Percentiles rank a stretch among this genome's conserved stretches.
phyloP scores from a whole-genome alignment of 2,797 vertebrate genomes.

The Numenius phaeopus region DNA sequence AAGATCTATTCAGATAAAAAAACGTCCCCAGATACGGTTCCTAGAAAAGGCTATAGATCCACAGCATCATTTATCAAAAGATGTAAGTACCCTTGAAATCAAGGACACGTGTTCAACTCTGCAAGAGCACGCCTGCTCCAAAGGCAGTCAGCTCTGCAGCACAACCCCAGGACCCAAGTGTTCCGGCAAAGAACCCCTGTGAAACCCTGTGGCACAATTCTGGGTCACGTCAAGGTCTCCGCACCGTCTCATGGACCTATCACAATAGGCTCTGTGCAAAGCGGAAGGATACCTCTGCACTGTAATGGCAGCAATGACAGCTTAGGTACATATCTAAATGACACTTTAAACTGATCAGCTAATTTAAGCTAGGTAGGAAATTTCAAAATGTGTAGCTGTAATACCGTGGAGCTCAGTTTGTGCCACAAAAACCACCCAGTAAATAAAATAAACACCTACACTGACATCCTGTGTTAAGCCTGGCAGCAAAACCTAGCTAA shows the following conservation, averaged over 20 bases:
- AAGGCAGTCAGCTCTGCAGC: not conserved
- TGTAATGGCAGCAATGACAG: not conserved
- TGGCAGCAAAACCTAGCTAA: not conserved
- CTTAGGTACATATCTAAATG: not conserved
- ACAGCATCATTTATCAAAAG: not conserved
- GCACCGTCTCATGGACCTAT: not conserved
- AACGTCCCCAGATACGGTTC: fast-evolving
- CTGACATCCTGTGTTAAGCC: not conserved
- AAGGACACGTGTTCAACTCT: not conserved
- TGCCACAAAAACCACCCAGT: not conserved
- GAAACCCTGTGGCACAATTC: not conserved
- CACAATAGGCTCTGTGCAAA: not conserved
- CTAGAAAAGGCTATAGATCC: not conserved
- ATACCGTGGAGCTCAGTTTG: not conserved
- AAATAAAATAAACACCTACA: not conserved
- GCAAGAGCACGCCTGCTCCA: not conserved
- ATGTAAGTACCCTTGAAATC: not conserved
- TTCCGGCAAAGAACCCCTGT: not conserved
- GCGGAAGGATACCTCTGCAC: not conserved
- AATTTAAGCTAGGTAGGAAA: not conserved
- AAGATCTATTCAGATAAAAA: constrained; percentile 12
- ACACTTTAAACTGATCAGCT: not conserved
- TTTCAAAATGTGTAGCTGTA: not conserved
- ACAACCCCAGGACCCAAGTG: not conserved
- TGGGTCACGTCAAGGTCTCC: not conserved